Percentiles rank a stretch among this genome's conserved stretches.
phyloP scores from a whole-genome alignment of 2,797 vertebrate species.

The Calcarius lapponicus region DNA sequence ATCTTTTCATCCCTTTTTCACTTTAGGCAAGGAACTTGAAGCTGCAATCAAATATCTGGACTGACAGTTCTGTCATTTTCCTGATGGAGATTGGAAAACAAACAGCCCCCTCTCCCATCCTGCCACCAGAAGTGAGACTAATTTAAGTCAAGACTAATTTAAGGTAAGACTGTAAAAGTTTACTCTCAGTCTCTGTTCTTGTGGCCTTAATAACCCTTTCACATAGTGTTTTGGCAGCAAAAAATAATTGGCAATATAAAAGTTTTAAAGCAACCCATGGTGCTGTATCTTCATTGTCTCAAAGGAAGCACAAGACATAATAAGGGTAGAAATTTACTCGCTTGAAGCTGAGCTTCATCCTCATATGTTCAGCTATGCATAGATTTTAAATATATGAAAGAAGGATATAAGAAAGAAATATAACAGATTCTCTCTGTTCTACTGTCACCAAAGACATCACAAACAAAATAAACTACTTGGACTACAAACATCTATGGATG shows the following conservation, averaged over 20 bases:
- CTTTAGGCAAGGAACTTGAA: neutral
- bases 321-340: slow-evolving; percentile 25
- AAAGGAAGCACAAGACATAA: neutral
- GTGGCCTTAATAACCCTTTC: neutral
- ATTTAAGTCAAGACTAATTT: neutral
- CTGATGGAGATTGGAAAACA: neutral
- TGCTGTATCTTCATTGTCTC: neutral
- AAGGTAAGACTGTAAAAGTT: neutral
- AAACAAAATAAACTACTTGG: neutral
- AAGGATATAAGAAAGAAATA: neutral
- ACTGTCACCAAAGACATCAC: neutral
- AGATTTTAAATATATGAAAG: neutral
- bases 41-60: neutral
- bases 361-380: neutral
- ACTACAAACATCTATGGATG: neutral
- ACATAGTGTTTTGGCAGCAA: neutral
- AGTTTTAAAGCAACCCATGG: neutral
- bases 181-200: neutral
- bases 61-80: neutral
- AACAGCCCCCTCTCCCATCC: neutral
- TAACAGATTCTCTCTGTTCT: neutral
- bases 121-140: neutral
- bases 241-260: neutral
- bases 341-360: slow-evolving; percentile 38
- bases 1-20: neutral